Evolutionary conservation across 2,797 vertebrate species (phyloP), one percentile per base, ranked within the genome.

Genomic region (Eospalax fontanierii): DNA sequence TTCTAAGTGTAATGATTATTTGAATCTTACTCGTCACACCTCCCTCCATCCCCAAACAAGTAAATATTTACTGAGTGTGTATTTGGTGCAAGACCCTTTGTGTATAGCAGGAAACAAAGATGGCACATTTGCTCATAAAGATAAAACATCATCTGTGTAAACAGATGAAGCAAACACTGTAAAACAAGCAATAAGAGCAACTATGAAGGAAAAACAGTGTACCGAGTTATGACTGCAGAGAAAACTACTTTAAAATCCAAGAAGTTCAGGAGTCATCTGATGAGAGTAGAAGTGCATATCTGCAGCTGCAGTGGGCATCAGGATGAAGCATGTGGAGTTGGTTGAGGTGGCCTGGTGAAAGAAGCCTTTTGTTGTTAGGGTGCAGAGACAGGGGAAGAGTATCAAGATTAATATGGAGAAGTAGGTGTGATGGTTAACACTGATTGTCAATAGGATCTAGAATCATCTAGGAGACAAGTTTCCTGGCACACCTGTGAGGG

Each of bases 1-100:
- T 75, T 96, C 35, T 59, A 46, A 57, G 80, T 92, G 19, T 21
- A 90, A 80, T 81, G 71, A 78, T 63, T 79, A 92, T 84, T 61
- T 87, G n/a, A 76, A 84, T n/a, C 19, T 91, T 87, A 50, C 8
- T 33, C 9, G 65, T 59, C 54, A 38, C 1, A 40, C 5, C 65
- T 11, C 57, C 1, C n/a, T 24, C 61, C 18, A 73, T 54, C 7
- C 40, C 76, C 81, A 76, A 16, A 78, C 22, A 54, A 95, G 28
- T 79, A 81, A 50, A 87, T 65, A 38, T 38, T 57, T 68, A 92
- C 54, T 90, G 57, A 80, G 22, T 54, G 6, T 85, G 30, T 93
- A 35, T 65, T 87, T 22, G 40, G 40, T 46, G n/a, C 12, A 84
- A 30, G 71, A 12, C n/a, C 14, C 30, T 9, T 9, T 38, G 15